phyloP scores from a whole-genome alignment of 2,888 invertebrate genomes.

The Pristionchus entomophagus region DNA sequence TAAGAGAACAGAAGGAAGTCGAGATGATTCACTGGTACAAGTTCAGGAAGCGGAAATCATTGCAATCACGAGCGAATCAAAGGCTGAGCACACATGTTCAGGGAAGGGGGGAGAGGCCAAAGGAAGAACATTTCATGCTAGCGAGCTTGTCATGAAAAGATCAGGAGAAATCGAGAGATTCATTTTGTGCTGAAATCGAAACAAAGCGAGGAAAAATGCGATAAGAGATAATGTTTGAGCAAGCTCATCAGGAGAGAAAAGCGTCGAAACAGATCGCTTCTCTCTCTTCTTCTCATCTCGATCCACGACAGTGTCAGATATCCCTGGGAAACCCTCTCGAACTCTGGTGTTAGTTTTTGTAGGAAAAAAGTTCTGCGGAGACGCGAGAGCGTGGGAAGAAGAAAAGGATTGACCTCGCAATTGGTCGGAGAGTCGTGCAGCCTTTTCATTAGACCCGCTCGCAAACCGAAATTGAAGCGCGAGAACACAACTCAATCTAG shows the following conservation, averaged over 20 bases:
- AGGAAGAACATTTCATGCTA: background rate
- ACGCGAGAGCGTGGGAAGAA: background rate
- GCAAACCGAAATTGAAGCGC: background rate
- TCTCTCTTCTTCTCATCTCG: background rate
- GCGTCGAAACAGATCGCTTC: background rate
- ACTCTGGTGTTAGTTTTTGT: background rate
- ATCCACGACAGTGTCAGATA: background rate
- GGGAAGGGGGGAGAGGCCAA: background rate
- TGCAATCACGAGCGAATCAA: slow-evolving; percentile 16
- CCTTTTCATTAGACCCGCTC: slow-evolving; percentile 9
- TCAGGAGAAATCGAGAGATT: background rate
- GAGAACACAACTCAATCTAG: slow-evolving; percentile 1
- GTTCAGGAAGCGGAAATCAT: slow-evolving; percentile 33
- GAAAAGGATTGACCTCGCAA: background rate
- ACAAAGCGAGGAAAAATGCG: background rate
- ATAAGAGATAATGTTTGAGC: slow-evolving; percentile 25
- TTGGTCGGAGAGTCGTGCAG: slow-evolving; percentile 3
- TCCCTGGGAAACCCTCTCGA: background rate
- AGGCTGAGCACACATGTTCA: slow-evolving; percentile 17
- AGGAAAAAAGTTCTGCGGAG: too few relatives aligned
- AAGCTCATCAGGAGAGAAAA: slow-evolving; percentile 11
- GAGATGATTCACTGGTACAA: background rate
- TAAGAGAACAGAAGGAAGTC: background rate
- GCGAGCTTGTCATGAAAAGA: too few relatives aligned
- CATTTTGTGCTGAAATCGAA: background rate